Base-by-base conservation (phyloP, 2,888 invertebrate species). In the Patella depressa region DNA sequence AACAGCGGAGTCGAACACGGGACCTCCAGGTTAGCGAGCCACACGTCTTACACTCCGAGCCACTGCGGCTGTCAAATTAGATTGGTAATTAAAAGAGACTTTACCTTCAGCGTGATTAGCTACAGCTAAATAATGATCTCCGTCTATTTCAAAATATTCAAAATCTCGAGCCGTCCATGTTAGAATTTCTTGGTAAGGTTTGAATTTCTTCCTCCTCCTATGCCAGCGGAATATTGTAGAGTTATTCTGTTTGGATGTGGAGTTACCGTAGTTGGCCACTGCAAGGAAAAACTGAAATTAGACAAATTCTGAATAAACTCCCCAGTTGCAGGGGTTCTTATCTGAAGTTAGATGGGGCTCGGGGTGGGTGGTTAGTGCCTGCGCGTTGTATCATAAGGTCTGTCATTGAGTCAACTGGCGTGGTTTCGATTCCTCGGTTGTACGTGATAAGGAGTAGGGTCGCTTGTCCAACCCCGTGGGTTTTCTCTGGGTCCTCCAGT, bases 81-180 rank as follows among this genome's bases (percentile, higher is more conserved):
- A n/a, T 75, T n/a, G 9, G n/a, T 19, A 70, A 24, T 12, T 53
- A 29, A 34, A 65, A 34, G 34, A 45, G n/a, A n/a, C 12, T 72
- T 14, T 82, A 90, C 90, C 90, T 84, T 86, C 81, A 0, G 87
- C 89, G 72, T 91, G 89, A 80, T 91, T 91, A 11, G 90, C 90
- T 14, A 91, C 86, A 5, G 89, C 90, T 1, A 91, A 83, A 79
- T 85, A 91, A 77, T 89, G 86, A 24, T 86, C 80, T 24, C 85
- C 88, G 9, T 85, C 83, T 7, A 90, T 89, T 71, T 80, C 77
- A 77, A 91, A 91, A 78, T 87, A 84, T 78, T 90, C 91, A 77
- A 90, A 83, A 81, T 91, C 91, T 74, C 90, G 85, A 65, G 91
- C 90, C 12, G 88, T 89, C 83, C 85, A 89, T 55, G 90, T 90